A percentile compares a stretch with the other conserved stretches of the same genome.
phyloP scores from a whole-genome alignment of 2,797 vertebrate genomes.

The Malacoctenus gilli region DNA sequence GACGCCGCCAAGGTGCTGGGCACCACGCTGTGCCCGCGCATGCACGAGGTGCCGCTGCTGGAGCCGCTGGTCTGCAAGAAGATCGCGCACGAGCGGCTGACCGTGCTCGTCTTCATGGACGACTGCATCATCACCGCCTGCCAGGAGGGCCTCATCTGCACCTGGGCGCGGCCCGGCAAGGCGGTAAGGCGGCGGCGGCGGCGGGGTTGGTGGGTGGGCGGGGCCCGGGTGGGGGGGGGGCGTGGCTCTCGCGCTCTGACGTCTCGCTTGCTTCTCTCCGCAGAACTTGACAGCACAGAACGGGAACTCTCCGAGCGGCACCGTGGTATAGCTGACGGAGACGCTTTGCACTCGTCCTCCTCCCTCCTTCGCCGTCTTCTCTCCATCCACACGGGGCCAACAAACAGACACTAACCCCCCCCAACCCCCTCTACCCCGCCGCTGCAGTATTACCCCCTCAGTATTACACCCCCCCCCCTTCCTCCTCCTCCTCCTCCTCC shows the following conservation, averaged over 20 bases:
- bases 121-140: constrained; percentile 95
- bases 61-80: constrained; percentile 95
- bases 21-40: constrained; percentile 89
- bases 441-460: constrained; percentile 60
- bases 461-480: constrained; percentile 34
- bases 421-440: constrained; percentile 34
- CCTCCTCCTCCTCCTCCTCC: no score
- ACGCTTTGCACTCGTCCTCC: constrained; percentile 58
- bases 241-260: constrained; percentile 35
- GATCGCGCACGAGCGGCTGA: constrained; percentile 91
- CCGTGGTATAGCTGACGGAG: constrained; percentile 86
- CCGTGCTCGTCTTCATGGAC: constrained; percentile 92
- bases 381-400: constrained; percentile 23
- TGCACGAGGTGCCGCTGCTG: constrained; percentile 91
- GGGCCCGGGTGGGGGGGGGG: neutral
- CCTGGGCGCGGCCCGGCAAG: constrained; percentile 91
- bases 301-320: constrained; percentile 89
- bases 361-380: neutral
- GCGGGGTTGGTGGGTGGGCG: neutral
- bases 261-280: constrained; percentile 20
- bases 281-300: constrained; percentile 87
- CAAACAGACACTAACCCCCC: constrained; percentile 26
- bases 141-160: constrained; percentile 93
- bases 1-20: constrained; percentile 90
- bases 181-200: constrained; percentile 64